A percentile compares a stretch with the other conserved stretches of the same genome.
phyloP scores from a whole-genome alignment of 2,888 invertebrate species.

The Chloroclysta siterata region DNA sequence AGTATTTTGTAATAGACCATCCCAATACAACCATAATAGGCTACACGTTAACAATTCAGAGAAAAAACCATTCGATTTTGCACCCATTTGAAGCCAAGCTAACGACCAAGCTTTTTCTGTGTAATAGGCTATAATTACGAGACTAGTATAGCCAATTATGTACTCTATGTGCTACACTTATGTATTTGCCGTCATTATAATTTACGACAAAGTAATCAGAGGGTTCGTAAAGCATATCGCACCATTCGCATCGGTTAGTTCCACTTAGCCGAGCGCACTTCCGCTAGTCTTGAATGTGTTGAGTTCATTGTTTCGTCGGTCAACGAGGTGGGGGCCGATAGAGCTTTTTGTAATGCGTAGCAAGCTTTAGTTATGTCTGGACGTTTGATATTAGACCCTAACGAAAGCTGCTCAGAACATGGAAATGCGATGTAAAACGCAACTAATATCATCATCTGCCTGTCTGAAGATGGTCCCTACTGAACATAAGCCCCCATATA shows the following conservation, averaged over 20 bases:
- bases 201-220: constrained; percentile 26
- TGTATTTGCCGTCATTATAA: constrained; percentile 19
- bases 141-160: constrained; percentile 6
- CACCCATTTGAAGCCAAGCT: constrained; percentile 5
- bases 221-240: constrained; percentile 65
- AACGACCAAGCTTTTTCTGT: constrained; percentile 16
- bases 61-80: constrained; percentile 12
- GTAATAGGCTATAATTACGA: constrained; percentile 20
- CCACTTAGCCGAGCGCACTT: constrained; percentile 65
- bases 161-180: background rate
- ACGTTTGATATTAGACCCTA: background rate
- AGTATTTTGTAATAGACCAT: background rate
- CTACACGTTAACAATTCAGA: background rate
- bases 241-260: constrained; percentile 41
- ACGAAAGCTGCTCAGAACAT: too few relatives aligned
- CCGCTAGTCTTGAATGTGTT: constrained; percentile 45
- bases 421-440: too few relatives aligned
- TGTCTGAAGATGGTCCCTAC: background rate
- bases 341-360: constrained; percentile 1
- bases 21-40: background rate
- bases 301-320: constrained; percentile 6
- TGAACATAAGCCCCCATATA: too few relatives aligned
- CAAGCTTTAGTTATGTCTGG: background rate
- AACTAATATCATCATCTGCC: background rate
- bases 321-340: background rate